These are phyloP conservation scores for Metacarcinus magister DNA, from an alignment of 2,888 invertebrate species.

Conservation along the genomic window DNA sequence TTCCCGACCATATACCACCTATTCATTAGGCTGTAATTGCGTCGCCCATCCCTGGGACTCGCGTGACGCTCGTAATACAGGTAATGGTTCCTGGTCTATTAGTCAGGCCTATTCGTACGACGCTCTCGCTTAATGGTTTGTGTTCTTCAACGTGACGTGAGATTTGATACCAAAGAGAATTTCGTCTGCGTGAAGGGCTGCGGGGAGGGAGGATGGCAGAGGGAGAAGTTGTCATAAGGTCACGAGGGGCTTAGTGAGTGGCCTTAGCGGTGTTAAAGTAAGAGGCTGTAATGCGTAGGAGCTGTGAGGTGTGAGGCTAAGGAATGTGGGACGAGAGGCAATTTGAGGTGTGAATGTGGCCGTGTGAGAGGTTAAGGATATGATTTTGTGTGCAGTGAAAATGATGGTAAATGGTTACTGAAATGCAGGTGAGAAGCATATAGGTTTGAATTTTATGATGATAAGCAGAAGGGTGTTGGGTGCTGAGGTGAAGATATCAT, in stretches of 20 bases:
- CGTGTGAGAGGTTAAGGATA: not conserved
- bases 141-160: slow-evolving; percentile 14
- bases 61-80: slow-evolving; percentile 34
- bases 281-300: not conserved
- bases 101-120: slow-evolving; percentile 40
- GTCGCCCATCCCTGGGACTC: not conserved
- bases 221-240: not conserved
- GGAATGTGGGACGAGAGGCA: not conserved
- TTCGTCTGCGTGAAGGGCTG: not conserved
- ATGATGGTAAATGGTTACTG: not conserved
- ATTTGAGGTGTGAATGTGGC: no score
- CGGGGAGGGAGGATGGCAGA: not conserved
- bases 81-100: slow-evolving; percentile 29
- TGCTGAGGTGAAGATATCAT: not conserved
- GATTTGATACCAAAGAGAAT: not conserved
- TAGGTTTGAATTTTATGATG: not conserved
- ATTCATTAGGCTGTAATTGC: slow-evolving; percentile 45
- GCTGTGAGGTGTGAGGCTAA: not conserved
- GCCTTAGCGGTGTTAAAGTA: not conserved
- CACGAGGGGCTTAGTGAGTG: not conserved
- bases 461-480: not conserved
- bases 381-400: not conserved
- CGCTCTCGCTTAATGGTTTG: slow-evolving; percentile 38
- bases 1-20: slow-evolving; percentile 15
- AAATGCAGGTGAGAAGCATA: not conserved